Conservation (phyloP, 2,797 vertebrate species). For the Pelochelys cantorii region DNA sequence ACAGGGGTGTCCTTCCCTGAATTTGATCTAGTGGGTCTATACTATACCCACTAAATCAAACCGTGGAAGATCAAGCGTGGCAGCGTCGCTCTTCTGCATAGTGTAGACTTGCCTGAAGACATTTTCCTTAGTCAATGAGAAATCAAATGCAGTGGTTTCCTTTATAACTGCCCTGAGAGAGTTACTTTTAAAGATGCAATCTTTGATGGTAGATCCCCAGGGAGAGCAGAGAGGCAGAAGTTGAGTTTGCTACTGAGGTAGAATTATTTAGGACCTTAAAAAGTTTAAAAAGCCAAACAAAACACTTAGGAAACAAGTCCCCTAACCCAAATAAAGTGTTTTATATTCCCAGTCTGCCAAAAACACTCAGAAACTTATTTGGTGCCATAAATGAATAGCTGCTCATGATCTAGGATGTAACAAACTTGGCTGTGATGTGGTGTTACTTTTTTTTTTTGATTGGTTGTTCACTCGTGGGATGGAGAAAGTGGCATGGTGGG, state of each 20-base stretch:
- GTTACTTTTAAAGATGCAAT: slow-evolving; percentile 59
- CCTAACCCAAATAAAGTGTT: background rate
- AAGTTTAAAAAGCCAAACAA: slow-evolving; percentile 19
- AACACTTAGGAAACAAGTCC: slow-evolving; percentile 15
- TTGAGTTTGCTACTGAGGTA: slow-evolving; percentile 22
- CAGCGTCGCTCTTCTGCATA: no score
- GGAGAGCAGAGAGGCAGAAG: slow-evolving; percentile 23
- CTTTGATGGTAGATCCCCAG: slow-evolving; percentile 67
- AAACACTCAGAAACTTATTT: background rate
- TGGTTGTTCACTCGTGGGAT: background rate
- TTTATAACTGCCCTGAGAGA: slow-evolving; percentile 51
- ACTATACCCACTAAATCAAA: no score
- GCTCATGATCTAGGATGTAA: background rate
- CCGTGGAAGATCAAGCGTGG: no score
- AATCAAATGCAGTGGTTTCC: background rate
- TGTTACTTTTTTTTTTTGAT: background rate
- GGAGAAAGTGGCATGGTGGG: background rate
- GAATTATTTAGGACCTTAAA: slow-evolving; percentile 51
- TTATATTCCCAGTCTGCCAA: slow-evolving; percentile 10
- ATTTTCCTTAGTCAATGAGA: slow-evolving; percentile 31
- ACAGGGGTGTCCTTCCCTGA: no score
- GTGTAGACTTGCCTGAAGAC: no score
- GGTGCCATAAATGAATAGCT: background rate
- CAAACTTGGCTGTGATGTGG: background rate
- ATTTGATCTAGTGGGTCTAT: no score